Conservation (phyloP, 2,113 vertebrate genomes). For the Mesoclemmys tuberculata region DNA sequence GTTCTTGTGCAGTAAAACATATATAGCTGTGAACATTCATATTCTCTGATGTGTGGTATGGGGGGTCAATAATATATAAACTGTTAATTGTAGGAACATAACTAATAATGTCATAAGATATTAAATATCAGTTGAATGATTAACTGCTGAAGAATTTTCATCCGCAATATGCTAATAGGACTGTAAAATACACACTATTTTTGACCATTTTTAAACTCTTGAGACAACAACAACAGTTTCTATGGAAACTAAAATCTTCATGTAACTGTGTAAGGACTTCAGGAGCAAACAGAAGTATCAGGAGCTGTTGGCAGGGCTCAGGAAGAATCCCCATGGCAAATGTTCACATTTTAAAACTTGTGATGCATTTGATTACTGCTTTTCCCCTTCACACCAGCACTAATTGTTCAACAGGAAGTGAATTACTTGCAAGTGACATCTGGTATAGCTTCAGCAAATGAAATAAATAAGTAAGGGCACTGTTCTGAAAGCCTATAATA, state of each 20-base stretch:
- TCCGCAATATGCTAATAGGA: not conserved
- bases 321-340: slow-evolving; percentile 61
- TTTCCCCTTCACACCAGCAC: slow-evolving; percentile 24
- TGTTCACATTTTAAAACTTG: slow-evolving; percentile 61
- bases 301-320: slow-evolving; percentile 43
- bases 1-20: not conserved
- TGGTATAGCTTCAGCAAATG: slow-evolving; percentile 49
- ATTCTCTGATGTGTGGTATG: not conserved
- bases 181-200: not conserved
- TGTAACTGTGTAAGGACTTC: slow-evolving; percentile 65
- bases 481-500: slow-evolving; percentile 34
- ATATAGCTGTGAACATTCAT: not conserved
- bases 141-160: not conserved
- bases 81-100: not conserved
- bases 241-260: slow-evolving; percentile 82
- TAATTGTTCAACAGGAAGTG: slow-evolving; percentile 39
- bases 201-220: slow-evolving; percentile 53
- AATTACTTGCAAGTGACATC: slow-evolving; percentile 45
- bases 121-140: not conserved
- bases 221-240: slow-evolving; percentile 77
- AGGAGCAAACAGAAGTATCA: slow-evolving; percentile 65
- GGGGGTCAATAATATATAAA: rapidly evolving
- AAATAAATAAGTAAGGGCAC: slow-evolving; percentile 30
- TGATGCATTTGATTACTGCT: slow-evolving; percentile 49
- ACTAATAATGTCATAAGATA: not conserved